These are phyloP conservation scores for Heliconius congener DNA, from an alignment of 1,140 invertebrate genomes.

Conservation along the genomic window DNA sequence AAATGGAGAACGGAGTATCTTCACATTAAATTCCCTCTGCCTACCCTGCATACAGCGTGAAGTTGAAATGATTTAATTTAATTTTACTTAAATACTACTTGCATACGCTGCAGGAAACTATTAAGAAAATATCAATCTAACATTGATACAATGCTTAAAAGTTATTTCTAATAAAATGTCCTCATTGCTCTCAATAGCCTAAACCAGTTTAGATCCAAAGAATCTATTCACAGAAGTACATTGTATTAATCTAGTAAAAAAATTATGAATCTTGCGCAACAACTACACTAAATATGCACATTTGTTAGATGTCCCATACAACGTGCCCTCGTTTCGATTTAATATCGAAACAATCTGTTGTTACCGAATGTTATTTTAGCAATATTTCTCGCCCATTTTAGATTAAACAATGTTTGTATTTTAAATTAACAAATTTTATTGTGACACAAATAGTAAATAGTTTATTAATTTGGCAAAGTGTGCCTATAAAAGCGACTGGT, in stretches of 20 bases:
- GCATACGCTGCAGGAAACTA: too few relatives aligned
- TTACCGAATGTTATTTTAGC: not conserved
- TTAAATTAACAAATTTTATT: not conserved
- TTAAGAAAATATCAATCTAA: too few relatives aligned
- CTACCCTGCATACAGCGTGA: too few relatives aligned
- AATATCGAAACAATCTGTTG: not conserved
- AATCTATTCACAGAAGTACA: not conserved
- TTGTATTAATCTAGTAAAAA: too few relatives aligned
- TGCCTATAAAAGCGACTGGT: too few relatives aligned
- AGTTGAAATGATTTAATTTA: too few relatives aligned
- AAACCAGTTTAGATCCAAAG: not conserved
- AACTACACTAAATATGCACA: not conserved
- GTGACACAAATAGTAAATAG: not conserved
- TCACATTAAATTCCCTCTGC: too few relatives aligned
- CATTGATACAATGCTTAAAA: too few relatives aligned
- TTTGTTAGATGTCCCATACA: constrained; percentile 5
- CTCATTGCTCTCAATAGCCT: not conserved
- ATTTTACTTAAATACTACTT: too few relatives aligned
- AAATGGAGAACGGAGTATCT: too few relatives aligned
- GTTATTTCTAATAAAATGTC: too few relatives aligned
- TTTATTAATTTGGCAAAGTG: not conserved
- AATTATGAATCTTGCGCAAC: not conserved
- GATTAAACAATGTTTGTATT: not conserved
- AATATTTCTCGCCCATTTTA: not conserved
- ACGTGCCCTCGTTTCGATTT: not conserved